These are phyloP conservation scores for Poeciliopsis prolifica DNA, from an alignment of 2,113 vertebrate genomes.

Conservation along the genomic window DNA sequence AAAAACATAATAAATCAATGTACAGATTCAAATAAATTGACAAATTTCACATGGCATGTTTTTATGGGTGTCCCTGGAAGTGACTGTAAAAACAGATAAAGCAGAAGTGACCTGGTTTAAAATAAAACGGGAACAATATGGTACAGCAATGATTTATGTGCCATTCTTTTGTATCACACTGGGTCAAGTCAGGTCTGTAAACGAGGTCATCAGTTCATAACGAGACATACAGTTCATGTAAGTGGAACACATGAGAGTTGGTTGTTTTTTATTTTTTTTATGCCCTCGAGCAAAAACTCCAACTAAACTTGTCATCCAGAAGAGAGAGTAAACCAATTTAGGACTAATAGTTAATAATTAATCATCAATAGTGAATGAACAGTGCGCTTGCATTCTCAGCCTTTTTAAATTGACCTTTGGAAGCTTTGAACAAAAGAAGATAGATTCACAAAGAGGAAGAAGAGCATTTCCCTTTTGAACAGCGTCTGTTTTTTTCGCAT, in stretches of 20 bases:
- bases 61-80: not conserved
- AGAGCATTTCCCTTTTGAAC: constrained; percentile 4
- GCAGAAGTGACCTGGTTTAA: not conserved
- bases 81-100: constrained; percentile 6
- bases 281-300: not conserved
- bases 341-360: not conserved
- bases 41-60: constrained; percentile 6
- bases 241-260: not conserved
- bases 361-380: no score
- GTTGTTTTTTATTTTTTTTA: not conserved
- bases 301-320: not conserved
- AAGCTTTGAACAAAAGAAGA: not conserved
- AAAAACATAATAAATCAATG: constrained; percentile 15
- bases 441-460: constrained; percentile 20
- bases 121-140: not conserved
- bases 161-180: not conserved
- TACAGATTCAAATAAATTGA: constrained; percentile 16
- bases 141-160: not conserved
- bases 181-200: no score
- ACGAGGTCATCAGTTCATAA: not conserved
- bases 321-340: not conserved
- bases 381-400: not conserved
- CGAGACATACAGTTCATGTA: no score
- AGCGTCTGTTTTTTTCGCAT: not conserved
- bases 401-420: not conserved